Conservation (phyloP, 1,140 invertebrate genomes). For the Drosophila repleta region DNA sequence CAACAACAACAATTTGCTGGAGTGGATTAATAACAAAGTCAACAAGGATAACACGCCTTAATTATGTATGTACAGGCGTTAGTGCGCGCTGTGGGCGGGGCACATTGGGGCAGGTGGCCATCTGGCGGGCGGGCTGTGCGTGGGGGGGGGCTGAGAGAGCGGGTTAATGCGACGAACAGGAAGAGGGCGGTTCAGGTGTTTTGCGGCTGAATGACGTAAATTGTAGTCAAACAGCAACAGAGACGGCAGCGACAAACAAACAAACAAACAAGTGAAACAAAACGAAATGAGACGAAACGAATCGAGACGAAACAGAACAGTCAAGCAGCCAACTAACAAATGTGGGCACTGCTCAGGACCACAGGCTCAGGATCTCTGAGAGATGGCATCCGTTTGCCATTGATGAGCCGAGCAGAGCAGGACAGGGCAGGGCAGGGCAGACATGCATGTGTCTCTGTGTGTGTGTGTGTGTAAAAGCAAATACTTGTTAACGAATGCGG, state of each 20-base stretch:
- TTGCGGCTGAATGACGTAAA: slow-evolving; percentile 52
- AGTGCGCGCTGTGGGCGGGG: slow-evolving; percentile 41
- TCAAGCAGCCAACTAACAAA: slow-evolving; percentile 44
- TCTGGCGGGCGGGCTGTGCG: background rate
- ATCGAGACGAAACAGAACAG: slow-evolving; percentile 13
- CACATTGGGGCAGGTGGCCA: background rate
- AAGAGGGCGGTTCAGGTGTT: slow-evolving; percentile 30
- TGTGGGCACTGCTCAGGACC: slow-evolving; percentile 30
- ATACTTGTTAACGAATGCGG: slow-evolving; percentile 54
- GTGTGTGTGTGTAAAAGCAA: slow-evolving; percentile 27
- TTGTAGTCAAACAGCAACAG: slow-evolving; percentile 46
- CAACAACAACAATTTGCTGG: slow-evolving; percentile 45
- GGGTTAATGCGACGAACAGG: slow-evolving; percentile 3
- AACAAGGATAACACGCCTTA: slow-evolving; percentile 68
- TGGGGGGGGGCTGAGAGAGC: background rate
- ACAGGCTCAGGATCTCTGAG: background rate
- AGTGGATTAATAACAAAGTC: slow-evolving; percentile 67
- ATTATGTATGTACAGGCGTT: slow-evolving; percentile 67
- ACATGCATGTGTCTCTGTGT: slow-evolving; percentile 11
- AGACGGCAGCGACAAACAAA: slow-evolving; percentile 27
- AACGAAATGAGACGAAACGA: slow-evolving; percentile 7
- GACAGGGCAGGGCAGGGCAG: slow-evolving; percentile 12
- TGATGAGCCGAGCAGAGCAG: slow-evolving; percentile 27
- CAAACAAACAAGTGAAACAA: slow-evolving; percentile 7
- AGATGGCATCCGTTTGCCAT: slow-evolving; percentile 15